These are phyloP conservation scores for Corythornis madagascariensis DNA, from an alignment of 2,113 vertebrate species.

Conservation along the genomic window DNA sequence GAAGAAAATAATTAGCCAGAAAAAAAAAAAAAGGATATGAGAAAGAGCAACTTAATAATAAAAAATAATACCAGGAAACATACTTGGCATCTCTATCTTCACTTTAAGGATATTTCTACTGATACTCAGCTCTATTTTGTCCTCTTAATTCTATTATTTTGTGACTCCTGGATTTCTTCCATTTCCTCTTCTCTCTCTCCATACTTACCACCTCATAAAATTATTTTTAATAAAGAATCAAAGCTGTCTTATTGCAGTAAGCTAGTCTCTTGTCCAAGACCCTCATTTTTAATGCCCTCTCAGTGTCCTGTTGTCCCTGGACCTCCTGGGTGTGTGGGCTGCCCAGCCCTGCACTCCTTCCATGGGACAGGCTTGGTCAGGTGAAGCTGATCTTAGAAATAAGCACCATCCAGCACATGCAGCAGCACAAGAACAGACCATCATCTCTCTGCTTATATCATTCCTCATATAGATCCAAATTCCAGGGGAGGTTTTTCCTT, in stretches of 20 bases:
- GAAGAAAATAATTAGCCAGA: not conserved
- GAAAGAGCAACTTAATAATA: not conserved
- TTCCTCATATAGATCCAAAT: not conserved
- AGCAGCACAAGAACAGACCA: not conserved
- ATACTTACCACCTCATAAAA: not conserved
- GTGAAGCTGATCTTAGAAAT: not conserved
- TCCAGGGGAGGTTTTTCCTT: not conserved
- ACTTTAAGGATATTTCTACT: not conserved
- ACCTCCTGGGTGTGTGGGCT: not conserved
- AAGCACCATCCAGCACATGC: fast-evolving
- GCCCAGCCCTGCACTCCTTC: not conserved
- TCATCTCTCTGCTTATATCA: not conserved
- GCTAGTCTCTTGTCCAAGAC: not conserved
- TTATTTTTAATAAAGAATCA: not conserved
- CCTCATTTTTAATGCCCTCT: not conserved
- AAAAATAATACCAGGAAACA: not conserved
- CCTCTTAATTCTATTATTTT: not conserved
- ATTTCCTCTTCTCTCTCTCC: not conserved
- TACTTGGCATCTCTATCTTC: not conserved
- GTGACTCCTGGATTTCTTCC: not conserved
- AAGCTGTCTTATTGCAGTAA: not conserved
- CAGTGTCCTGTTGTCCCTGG: not conserved
- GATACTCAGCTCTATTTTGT: not conserved
- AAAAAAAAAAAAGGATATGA: not conserved
- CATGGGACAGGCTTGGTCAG: fast-evolving